Conservation (phyloP, 2,797 vertebrate genomes). For the Acomys russatus region DNA sequence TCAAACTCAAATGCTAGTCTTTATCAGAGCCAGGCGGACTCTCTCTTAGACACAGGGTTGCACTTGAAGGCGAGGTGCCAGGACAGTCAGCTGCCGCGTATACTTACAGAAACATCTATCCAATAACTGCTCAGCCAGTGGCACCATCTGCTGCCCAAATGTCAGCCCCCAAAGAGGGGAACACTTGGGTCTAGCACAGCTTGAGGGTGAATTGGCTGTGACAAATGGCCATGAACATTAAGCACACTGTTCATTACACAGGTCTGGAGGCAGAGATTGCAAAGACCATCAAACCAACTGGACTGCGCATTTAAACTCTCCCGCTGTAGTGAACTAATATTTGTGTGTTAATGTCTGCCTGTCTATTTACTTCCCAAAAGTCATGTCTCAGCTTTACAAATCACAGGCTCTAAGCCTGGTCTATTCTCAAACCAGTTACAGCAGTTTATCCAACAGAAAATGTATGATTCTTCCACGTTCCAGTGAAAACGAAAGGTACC, state of each 20-base stretch:
- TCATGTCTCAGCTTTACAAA: background rate
- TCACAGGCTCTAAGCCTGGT: fast-evolving
- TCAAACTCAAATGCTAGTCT: conserved; percentile 14
- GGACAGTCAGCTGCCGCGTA: conserved; percentile 74
- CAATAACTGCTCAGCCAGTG: background rate
- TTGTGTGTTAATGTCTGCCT: background rate
- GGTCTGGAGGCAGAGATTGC: conserved; percentile 13
- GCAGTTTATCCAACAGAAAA: conserved; percentile 51
- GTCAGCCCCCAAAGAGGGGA: conserved; percentile 11
- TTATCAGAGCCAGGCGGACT: background rate
- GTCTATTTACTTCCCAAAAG: conserved; percentile 18
- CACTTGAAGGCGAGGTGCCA: conserved; percentile 47
- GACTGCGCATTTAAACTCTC: conserved; percentile 36
- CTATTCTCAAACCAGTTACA: background rate
- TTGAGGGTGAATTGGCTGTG: conserved; percentile 28
- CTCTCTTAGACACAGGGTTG: conserved; percentile 34
- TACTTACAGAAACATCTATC: conserved; percentile 28
- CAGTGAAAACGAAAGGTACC: background rate
- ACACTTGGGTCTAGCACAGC: conserved; percentile 36
- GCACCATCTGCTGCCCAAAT: conserved; percentile 79
- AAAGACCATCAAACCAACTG: background rate
- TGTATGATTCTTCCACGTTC: background rate
- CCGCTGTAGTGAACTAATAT: conserved; percentile 28
- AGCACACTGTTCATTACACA: conserved; percentile 27
- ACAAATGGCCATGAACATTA: conserved; percentile 60